Base-by-base conservation (phyloP, 1,140 invertebrate species). In the Neodiprion fabricii region DNA sequence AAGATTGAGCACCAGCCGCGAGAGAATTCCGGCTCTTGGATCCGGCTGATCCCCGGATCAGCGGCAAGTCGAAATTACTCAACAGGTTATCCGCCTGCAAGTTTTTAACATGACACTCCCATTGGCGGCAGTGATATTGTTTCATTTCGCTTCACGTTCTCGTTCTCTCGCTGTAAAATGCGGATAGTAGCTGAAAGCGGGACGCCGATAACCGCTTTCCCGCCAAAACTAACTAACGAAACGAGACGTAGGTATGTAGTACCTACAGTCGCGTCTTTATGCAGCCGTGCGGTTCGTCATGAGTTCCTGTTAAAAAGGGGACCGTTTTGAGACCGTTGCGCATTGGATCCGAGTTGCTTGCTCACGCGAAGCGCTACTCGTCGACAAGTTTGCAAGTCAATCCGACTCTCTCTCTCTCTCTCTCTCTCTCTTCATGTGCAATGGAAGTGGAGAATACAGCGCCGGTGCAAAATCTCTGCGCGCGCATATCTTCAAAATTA, bases 31-130 rank as follows among this genome's bases (percentile, higher is more conserved):
- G 73, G 50, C 70, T 77, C 65, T 66, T 8, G n/a, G 47, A 75
- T 61, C 74, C 85, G 78, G 28, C 28, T 40, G 28, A 23, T 14
- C 73, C 74, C 84, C 83, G 48, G 75, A 65, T 85, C 71, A 49
- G 70, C 53, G 73, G 69, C 75, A 83, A 78, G 80, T 82, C 79
- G 80, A 81, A 84, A 86, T 86, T 85, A 83, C 83, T 85, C 85
- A 86, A 86, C 85, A 86, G 83, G 85, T 86, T 86, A 83, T 82
- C 81, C 50, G 75, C 76, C 73, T 47, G 72, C 70, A 71, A 69
- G 70, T 74, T 74, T 76, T 71, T 67, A 47, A 73, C 23, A 47
- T 14, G 61, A 72, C 9, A 12, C 53, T 61, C 53, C 11, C 53
- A 61, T 61, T 61, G 53, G 53, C 53, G 53, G 53, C 53, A 61